phyloP scores from a whole-genome alignment of 2,113 vertebrate species.

The Trichomycterus rosablanca region DNA sequence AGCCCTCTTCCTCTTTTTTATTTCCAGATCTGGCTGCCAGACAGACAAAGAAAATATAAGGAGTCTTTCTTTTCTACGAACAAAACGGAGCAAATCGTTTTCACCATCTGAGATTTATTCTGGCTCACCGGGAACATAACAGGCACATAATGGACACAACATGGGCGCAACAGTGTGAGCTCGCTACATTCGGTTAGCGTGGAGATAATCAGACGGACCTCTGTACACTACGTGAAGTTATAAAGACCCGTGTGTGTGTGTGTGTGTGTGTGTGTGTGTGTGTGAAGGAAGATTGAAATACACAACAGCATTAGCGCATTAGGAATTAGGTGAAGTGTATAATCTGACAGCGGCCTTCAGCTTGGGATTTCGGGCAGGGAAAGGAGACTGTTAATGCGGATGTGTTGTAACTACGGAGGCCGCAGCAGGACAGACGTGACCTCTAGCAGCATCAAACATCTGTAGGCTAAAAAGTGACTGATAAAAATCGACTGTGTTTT shows the following conservation, averaged over 20 bases:
- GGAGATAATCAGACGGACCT: conserved; percentile 28
- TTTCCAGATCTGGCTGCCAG: conserved; percentile 18
- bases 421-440: no score
- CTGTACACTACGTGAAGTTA: conserved; percentile 22
- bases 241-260: conserved; percentile 11
- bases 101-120: conserved; percentile 42
- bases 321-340: conserved; percentile 38
- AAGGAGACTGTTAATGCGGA: no score
- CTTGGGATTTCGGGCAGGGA: no score
- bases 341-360: conserved; percentile 32
- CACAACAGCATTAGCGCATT: conserved; percentile 43
- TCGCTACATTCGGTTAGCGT: conserved; percentile 33
- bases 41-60: conserved; percentile 14
- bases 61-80: conserved; percentile 11
- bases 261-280: background rate
- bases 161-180: no score
- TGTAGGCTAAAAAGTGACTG: no score
- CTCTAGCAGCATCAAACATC: no score
- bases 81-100: conserved; percentile 28
- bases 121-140: conserved; percentile 42
- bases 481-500: no score
- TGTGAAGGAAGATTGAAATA: conserved; percentile 15
- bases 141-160: conserved; percentile 4
- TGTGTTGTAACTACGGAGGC: no score
- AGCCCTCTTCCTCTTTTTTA: conserved; percentile 6